Evolutionary conservation across 2,888 invertebrate genomes (phyloP).

Genomic region (Philopedon plagiatum): DNA sequence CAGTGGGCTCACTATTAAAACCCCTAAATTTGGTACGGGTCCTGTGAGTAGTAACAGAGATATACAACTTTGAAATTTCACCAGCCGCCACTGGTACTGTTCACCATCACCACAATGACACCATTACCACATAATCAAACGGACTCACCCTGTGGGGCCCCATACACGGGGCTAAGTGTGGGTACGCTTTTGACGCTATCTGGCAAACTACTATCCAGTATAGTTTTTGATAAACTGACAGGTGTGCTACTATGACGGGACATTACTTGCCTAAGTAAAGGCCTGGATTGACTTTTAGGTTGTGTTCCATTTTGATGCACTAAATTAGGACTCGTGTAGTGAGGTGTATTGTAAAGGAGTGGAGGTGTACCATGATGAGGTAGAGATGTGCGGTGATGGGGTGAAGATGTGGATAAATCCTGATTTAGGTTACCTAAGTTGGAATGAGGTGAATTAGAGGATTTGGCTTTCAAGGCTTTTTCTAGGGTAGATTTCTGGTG

Average conservation of each 20-base stretch:
- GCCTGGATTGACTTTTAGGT: not conserved
- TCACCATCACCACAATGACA: not conserved
- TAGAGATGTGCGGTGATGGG: not conserved
- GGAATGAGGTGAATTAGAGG: not conserved
- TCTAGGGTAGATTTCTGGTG: conserved; percentile 53
- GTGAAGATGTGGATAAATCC: conserved; percentile 8
- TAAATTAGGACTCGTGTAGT: not conserved
- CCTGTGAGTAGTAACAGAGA: no score
- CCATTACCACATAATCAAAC: not conserved
- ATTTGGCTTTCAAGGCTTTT: conserved; percentile 40
- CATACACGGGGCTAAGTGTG: not conserved
- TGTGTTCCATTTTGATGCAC: not conserved
- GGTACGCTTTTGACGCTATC: not conserved
- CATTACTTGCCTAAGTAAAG: conserved; percentile 5
- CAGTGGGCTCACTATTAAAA: no score
- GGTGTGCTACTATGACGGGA: not conserved
- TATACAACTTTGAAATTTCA: no score
- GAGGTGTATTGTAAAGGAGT: not conserved
- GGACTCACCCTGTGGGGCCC: not conserved
- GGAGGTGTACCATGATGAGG: not conserved
- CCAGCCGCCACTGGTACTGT: no score
- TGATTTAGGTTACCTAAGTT: conserved; percentile 24
- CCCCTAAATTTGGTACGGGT: no score
- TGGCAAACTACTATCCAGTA: conserved; percentile 1
- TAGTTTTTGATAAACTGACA: not conserved